Evolutionary conservation across 2,888 invertebrate genomes (phyloP).

Genomic region (Marronus borbonicus): DNA sequence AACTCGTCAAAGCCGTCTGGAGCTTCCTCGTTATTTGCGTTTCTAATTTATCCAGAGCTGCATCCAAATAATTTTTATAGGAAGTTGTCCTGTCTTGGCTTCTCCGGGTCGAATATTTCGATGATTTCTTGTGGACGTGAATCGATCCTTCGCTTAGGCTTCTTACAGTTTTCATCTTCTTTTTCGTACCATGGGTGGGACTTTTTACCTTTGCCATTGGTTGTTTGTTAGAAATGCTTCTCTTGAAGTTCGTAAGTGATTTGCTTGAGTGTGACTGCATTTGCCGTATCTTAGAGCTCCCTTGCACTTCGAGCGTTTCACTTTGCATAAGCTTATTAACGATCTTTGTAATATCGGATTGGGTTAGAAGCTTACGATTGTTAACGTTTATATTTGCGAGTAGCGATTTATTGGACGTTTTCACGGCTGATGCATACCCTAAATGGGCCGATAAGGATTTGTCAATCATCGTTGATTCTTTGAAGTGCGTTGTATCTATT

Average conservation of each 20-base stretch:
- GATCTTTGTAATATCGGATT: slow-evolving; percentile 4
- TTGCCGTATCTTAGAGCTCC: background rate
- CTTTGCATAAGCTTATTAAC: background rate
- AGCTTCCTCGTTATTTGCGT: slow-evolving; percentile 26
- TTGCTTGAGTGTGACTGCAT: slow-evolving; percentile 20
- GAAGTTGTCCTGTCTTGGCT: background rate
- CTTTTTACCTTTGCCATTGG: background rate
- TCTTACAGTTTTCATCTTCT: slow-evolving; percentile 1
- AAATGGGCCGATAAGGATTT: slow-evolving; percentile 38
- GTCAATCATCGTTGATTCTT: slow-evolving; percentile 34
- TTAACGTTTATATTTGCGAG: slow-evolving; percentile 1
- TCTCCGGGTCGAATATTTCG: background rate
- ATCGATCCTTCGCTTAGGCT: slow-evolving; percentile 43
- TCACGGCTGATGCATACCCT: background rate
- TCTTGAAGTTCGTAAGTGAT: slow-evolving; percentile 24
- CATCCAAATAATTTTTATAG: background rate
- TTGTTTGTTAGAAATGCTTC: background rate
- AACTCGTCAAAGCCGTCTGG: slow-evolving; percentile 6
- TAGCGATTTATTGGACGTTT: slow-evolving; percentile 26
- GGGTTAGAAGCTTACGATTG: background rate
- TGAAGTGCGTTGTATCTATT: slow-evolving; percentile 32
- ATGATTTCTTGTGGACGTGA: background rate
- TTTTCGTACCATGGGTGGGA: background rate
- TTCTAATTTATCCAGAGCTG: slow-evolving; percentile 35
- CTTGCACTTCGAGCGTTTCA: background rate